Conservation (phyloP, 2,797 vertebrate species). For the Sebastes matsubarae region DNA sequence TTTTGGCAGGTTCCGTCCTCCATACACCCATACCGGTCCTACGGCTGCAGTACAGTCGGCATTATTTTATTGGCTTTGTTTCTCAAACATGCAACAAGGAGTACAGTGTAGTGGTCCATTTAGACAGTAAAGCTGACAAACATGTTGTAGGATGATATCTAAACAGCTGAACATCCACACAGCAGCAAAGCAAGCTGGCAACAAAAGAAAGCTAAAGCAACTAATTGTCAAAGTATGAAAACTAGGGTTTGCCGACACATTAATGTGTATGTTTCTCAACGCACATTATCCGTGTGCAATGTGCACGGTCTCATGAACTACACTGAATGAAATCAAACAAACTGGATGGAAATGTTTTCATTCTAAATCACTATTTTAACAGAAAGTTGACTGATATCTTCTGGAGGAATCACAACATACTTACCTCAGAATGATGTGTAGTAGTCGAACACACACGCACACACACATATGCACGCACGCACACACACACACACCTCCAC, state of each 20-base stretch:
- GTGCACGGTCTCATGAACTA: neutral
- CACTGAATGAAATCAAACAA: neutral
- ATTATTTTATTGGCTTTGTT: neutral
- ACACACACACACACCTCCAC: conserved; percentile 15
- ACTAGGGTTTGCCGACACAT: neutral
- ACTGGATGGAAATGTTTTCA: neutral
- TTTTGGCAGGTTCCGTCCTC: no score
- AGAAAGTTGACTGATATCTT: neutral
- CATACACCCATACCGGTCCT: neutral
- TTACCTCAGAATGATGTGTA: neutral
- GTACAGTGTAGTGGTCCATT: neutral
- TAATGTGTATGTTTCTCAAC: neutral
- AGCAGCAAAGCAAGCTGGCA: conserved; percentile 20
- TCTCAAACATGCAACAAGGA: no score
- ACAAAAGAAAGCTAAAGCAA: neutral
- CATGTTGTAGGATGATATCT: neutral
- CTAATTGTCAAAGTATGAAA: neutral
- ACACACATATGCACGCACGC: neutral
- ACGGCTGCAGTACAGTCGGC: neutral
- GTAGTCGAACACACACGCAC: neutral
- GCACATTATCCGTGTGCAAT: neutral
- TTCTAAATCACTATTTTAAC: neutral
- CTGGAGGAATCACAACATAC: neutral
- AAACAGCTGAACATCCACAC: neutral
- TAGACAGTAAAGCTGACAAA: neutral